Evolutionary conservation across 2,888 invertebrate genomes (phyloP), one percentile per base, ranked within the genome.

Genomic region (Dynastes hyllus): DNA sequence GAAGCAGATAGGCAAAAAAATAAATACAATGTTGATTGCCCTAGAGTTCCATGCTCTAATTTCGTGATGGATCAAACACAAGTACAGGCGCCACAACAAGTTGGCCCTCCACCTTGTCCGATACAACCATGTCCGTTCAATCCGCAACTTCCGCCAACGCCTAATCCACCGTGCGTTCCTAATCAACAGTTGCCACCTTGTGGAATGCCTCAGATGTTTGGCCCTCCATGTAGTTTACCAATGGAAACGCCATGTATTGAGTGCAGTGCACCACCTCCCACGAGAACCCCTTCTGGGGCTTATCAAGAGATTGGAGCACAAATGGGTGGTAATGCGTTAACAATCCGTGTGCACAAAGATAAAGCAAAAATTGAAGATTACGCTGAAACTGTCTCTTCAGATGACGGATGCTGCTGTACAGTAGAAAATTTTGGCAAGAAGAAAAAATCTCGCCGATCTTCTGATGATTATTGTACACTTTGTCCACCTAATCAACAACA

Each of bases 221-320:
- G 50, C 22, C 77, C 77, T 13, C 13, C 11, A 4, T 69, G 11
- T 11, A 69, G 50, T 8, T 51, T 29, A 29, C 40, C 37, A 13
- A 73, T 76, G 67, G 67, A 79, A 13, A 78, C 76, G 11, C 80
- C 80, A 6, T 81, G 81, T 66, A 77, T 84, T 82, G 1, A 89
- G 89, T 78, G 88, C 90, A 50, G 76, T 89, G 0, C 80, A 55
- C 78, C 63, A 13, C 69, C 80, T 53, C 80, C 83, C 2, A 79
- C 80, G 5, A 79, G 81, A 16, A 78, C 75, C 55, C 81, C 82
- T 3, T 79, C 82, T 5, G 87, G 90, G 88, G 90, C 90, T 53
- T 93, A 92, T 82, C 93, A 93, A 87, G 93, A 94, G 88, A 93
- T 94, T 61, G 92, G 92, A 0, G 93, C 93, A 1, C 90, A 91